Percentiles rank a stretch among this genome's conserved stretches.
These are phyloP conservation scores for Nannoperca australis DNA, from an alignment of 2,797 vertebrate species.

Conservation along the genomic window DNA sequence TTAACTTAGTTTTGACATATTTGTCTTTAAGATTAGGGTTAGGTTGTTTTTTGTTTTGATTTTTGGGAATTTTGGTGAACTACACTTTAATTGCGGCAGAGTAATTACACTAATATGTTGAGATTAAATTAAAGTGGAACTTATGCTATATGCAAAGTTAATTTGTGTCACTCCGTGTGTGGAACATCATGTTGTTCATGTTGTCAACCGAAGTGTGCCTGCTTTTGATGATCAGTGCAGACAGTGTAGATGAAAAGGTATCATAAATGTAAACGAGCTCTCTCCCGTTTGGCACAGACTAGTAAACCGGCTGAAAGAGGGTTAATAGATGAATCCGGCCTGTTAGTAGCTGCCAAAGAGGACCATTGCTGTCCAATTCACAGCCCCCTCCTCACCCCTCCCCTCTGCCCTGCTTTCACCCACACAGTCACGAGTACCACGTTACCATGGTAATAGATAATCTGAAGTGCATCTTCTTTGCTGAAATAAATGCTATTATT, in stretches of 20 bases:
- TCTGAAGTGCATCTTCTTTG: constrained; percentile 21
- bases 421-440: constrained; percentile 40
- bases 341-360: constrained; percentile 46
- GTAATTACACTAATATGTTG: too few relatives aligned
- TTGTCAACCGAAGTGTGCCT: neutral
- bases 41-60: neutral
- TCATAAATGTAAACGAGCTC: constrained; percentile 34
- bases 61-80: neutral
- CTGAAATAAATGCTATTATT: constrained; percentile 19
- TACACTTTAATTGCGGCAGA: neutral
- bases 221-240: neutral
- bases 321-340: constrained; percentile 4
- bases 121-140: too few relatives aligned
- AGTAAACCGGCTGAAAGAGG: constrained; percentile 5
- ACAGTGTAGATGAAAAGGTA: constrained; percentile 5
- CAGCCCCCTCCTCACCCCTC: constrained; percentile 9
- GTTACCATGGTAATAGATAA: constrained; percentile 58
- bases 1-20: neutral
- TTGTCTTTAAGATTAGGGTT: neutral
- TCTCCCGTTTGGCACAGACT: neutral
- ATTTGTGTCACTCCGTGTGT: neutral
- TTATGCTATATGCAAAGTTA: too few relatives aligned
- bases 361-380: constrained; percentile 9
- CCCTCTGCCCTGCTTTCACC: constrained; percentile 54
- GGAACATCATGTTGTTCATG: neutral